Base-by-base conservation (phyloP, 2,797 vertebrate species). In the Danio albolineatus region DNA sequence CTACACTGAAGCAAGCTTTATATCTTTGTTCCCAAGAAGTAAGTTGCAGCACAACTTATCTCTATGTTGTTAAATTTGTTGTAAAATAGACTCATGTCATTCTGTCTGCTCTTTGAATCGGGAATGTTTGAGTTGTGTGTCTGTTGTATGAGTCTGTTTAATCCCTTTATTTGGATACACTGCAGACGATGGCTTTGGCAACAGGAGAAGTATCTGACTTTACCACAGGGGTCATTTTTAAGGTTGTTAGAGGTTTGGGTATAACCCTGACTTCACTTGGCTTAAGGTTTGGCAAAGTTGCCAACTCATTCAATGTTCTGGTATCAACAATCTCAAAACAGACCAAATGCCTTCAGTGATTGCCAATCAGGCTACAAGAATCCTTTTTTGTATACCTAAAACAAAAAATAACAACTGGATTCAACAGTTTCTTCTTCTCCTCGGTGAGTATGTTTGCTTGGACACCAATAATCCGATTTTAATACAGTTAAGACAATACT, bases 61-160 rank as follows among this genome's bases (percentile, higher is more conserved):
- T 67, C 41, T 16, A 6, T 67, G 69, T 69, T 76, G 43, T 61
- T 79, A 69, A 44, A 56, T 76, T 76, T 69, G 41, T 86, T 84
- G 76, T 88, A 87, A 88, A 89, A 89, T 89, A 81, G 28, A 12
- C 71, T 82, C 86, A 44, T 71, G 38, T n/a, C 17, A 88, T 91
- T 90, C 87, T 89, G 86, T 88, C 88, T 62, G 57, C 48, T 74
- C 84, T 85, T 89, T 87, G 88, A 89, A 60, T 88, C 82, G 83
- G 53, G 4, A 76, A 83, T 89, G 44, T 51, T 69, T 54, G 41
- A 19, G 66, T 72, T 83, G 78, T 67, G 82, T 80, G 82, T 87
- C 91, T 91, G 83, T 83, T 84, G 79, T 51, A 86, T 87, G 88
- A 90, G 82, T 61, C 46, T 54, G 70, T 89, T 82, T 86, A 82